Percentiles rank a stretch among this genome's conserved stretches.
phyloP scores from a whole-genome alignment of 2,113 vertebrate genomes.

The Zingel zingel region DNA sequence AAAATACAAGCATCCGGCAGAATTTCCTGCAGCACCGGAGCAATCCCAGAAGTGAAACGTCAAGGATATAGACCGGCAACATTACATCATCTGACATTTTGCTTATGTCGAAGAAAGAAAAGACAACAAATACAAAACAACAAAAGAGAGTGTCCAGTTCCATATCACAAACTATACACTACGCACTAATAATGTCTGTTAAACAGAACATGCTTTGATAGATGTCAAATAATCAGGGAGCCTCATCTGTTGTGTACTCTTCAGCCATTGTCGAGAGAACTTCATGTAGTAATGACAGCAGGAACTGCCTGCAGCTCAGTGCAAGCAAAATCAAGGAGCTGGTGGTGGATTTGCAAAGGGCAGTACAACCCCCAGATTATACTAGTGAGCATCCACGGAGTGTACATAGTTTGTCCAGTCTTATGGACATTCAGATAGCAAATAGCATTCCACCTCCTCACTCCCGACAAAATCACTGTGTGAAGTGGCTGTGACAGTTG shows the following conservation, averaged over 20 bases:
- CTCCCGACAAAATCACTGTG: too few species aligned
- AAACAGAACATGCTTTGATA: neutral
- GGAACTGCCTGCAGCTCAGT: neutral
- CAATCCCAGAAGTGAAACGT: too few species aligned
- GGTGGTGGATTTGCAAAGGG: neutral
- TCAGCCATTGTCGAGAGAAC: neutral
- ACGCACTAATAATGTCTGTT: neutral
- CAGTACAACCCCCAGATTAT: neutral
- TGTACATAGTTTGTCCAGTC: neutral
- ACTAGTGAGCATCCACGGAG: neutral
- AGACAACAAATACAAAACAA: neutral
- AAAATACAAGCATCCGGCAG: too few species aligned
- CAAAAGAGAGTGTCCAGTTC: neutral
- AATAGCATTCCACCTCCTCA: neutral
- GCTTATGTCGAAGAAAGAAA: neutral
- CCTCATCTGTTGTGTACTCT: neutral
- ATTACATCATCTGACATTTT: neutral
- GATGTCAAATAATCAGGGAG: neutral
- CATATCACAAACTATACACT: neutral
- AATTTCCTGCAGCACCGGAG: too few species aligned
- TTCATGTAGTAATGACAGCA: neutral
- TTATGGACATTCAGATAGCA: neutral
- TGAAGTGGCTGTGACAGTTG: neutral
- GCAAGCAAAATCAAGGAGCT: neutral
- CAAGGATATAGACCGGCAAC: neutral